Percentiles rank a stretch among this genome's conserved stretches.
These are phyloP conservation scores for Scaptomyza graminum DNA, from an alignment of 1,140 invertebrate genomes.

Conservation along the genomic window DNA sequence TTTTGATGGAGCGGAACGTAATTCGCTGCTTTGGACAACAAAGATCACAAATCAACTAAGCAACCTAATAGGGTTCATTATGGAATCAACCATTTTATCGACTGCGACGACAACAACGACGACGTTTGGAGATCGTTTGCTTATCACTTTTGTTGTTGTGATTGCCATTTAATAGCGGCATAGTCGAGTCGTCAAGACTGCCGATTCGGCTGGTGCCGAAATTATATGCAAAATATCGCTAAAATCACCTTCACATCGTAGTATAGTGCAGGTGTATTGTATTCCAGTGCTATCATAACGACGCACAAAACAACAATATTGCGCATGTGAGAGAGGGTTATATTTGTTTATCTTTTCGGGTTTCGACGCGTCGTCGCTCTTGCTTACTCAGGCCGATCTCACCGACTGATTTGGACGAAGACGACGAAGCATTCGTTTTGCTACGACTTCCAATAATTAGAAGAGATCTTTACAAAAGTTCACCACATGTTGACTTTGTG, in stretches of 20 bases:
- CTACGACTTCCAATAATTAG: conserved; percentile 15
- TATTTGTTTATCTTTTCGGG: conserved; percentile 46
- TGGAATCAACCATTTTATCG: conserved; percentile 27
- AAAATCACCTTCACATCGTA: conserved; percentile 17
- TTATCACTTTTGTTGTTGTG: conserved; percentile 23
- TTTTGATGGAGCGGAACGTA: conserved; percentile 18
- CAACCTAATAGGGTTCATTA: conserved; percentile 11
- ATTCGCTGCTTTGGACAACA: not conserved
- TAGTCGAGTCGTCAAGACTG: conserved; percentile 5
- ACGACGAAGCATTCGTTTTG: not conserved
- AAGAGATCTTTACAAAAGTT: conserved; percentile 29
- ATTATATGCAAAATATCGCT: conserved; percentile 57
- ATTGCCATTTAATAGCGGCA: conserved; percentile 41
- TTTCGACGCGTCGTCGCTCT: conserved; percentile 1
- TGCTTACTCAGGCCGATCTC: conserved; percentile 18
- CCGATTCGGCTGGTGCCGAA: conserved; percentile 33
- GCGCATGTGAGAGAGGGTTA: not conserved
- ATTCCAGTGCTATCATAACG: conserved; percentile 36
- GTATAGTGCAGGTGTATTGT: conserved; percentile 3
- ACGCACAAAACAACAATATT: conserved; percentile 15
- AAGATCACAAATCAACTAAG: conserved; percentile 8
- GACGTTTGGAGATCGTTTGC: conserved; percentile 34
- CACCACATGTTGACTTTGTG: conserved; percentile 20
- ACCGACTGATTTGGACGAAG: conserved; percentile 17
- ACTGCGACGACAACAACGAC: not conserved